phyloP scores from a whole-genome alignment of 2,888 invertebrate genomes.

The Eutolmus rufibarbis region DNA sequence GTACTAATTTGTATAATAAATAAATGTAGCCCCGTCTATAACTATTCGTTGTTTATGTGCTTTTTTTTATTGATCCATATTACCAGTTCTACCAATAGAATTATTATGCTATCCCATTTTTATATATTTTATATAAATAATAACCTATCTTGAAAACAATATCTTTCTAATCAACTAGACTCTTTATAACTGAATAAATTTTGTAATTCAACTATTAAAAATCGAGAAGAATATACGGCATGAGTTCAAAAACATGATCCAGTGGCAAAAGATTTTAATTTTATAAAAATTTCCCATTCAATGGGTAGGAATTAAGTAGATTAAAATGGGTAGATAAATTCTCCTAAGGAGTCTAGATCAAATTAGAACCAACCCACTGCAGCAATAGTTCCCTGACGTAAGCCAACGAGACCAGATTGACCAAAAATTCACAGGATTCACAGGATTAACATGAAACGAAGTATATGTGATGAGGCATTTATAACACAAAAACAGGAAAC shows the following conservation, averaged over 20 bases:
- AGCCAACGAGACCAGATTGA: not conserved
- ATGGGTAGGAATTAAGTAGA: not conserved
- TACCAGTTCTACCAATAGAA: not conserved
- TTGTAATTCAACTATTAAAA: not conserved
- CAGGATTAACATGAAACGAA: not conserved
- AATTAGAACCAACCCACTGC: not conserved
- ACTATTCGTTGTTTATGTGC: not conserved
- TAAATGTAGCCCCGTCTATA: not conserved
- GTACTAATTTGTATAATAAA: not conserved
- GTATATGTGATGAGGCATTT: not conserved
- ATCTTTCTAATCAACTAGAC: too few relatives aligned
- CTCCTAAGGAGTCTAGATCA: not conserved
- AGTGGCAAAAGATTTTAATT: not conserved
- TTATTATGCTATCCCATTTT: not conserved
- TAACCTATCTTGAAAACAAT: too few relatives aligned
- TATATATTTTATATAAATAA: not conserved
- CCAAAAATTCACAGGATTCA: not conserved
- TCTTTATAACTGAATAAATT: too few relatives aligned
- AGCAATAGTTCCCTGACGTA: not conserved
- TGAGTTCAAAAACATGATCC: not conserved
- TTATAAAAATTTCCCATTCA: not conserved
- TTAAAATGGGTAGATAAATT: not conserved
- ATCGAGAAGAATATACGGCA: not conserved
- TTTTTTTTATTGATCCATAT: not conserved
- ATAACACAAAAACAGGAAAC: not conserved